These are phyloP conservation scores for Cylas formicarius DNA, from an alignment of 1,140 invertebrate genomes.

Conservation along the genomic window DNA sequence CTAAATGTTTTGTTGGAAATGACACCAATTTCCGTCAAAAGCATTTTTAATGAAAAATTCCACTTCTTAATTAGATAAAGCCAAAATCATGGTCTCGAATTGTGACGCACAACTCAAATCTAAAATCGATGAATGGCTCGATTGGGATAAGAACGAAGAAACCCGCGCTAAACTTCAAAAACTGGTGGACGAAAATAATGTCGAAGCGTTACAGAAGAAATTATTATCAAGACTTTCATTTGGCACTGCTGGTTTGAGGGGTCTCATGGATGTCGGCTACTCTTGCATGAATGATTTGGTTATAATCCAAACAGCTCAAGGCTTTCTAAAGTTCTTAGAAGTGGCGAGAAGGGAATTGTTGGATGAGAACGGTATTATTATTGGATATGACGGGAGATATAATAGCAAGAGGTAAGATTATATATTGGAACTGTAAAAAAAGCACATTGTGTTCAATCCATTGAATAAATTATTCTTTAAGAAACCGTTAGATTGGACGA, in stretches of 20 bases:
- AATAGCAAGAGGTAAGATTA: slow-evolving; percentile 86
- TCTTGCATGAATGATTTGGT: slow-evolving; percentile 96
- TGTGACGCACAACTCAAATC: slow-evolving; percentile 31
- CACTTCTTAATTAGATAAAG: background rate
- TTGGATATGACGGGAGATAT: slow-evolving; percentile 93
- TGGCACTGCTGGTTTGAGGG: slow-evolving; percentile 78
- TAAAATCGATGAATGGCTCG: slow-evolving; percentile 56
- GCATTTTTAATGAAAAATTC: too few relatives aligned
- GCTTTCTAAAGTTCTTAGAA: slow-evolving; percentile 73
- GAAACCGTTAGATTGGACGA: too few relatives aligned
- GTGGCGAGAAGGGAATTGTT: slow-evolving; percentile 47
- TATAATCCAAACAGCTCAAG: slow-evolving; percentile 93
- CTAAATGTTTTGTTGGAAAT: too few relatives aligned
- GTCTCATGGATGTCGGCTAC: slow-evolving; percentile 87
- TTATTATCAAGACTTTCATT: slow-evolving; percentile 57
- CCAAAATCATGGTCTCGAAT: too few relatives aligned
- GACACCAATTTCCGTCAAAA: too few relatives aligned
- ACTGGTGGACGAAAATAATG: slow-evolving; percentile 46
- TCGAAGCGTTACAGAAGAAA: slow-evolving; percentile 48
- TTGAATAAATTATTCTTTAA: too few relatives aligned
- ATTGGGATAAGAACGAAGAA: slow-evolving; percentile 50
- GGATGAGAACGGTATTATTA: slow-evolving; percentile 64
- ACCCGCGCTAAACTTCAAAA: slow-evolving; percentile 46
- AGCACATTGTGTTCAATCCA: too few relatives aligned
- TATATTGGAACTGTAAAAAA: too few relatives aligned